Percentiles rank a stretch among this genome's conserved stretches.
These are phyloP conservation scores for Plebejus anna DNA, from an alignment of 2,888 invertebrate species.

Conservation along the genomic window DNA sequence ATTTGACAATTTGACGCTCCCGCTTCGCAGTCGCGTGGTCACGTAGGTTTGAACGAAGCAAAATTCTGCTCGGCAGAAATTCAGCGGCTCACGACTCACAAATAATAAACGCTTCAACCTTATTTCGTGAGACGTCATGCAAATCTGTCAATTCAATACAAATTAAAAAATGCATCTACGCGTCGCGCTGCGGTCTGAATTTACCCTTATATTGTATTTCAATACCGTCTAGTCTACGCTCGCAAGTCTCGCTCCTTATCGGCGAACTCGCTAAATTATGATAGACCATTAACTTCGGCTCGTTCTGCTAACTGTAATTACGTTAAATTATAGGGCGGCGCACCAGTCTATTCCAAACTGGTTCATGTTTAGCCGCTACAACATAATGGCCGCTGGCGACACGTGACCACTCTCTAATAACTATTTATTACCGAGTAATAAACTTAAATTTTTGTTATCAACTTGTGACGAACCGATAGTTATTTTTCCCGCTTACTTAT, in stretches of 20 bases:
- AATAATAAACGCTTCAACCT: no score
- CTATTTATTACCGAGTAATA: constrained; percentile 16
- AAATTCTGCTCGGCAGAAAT: no score
- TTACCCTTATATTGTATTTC: neutral
- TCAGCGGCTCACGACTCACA: no score
- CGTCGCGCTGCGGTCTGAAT: no score
- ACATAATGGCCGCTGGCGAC: constrained; percentile 8
- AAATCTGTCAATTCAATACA: no score
- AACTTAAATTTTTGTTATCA: neutral
- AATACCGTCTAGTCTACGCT: neutral
- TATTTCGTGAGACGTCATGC: no score
- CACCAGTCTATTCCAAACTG: constrained; percentile 16
- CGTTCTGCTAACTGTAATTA: constrained; percentile 26
- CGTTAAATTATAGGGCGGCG: constrained; percentile 19
- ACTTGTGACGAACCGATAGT: neutral
- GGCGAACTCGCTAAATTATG: constrained; percentile 24
- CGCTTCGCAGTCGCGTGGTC: no score
- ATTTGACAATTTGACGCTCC: no score
- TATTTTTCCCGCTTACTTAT: neutral
- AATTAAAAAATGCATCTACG: no score
- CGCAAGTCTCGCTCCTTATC: constrained; percentile 20
- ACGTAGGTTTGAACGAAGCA: no score
- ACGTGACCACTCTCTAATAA: constrained; percentile 11
- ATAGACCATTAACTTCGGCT: constrained; percentile 19
- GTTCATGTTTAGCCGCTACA: constrained; percentile 13